Evolutionary conservation across 2,113 vertebrate species (phyloP), one percentile per base, ranked within the genome.

Genomic region (Puntigrus tetrazona): DNA sequence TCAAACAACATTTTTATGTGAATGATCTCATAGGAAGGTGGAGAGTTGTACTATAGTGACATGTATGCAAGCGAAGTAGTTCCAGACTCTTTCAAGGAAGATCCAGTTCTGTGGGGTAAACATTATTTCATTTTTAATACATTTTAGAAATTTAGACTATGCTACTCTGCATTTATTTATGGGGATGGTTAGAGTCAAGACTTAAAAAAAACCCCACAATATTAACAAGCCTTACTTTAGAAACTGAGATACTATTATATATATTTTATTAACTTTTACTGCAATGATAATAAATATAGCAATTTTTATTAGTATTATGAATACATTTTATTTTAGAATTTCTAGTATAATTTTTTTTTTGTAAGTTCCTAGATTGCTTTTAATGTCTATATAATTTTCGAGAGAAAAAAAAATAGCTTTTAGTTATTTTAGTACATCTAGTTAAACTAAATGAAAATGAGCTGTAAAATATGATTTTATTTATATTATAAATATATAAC

Each of bases 41-140:
- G 93, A 20, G 93, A 95, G 63, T 78, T 95, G 70, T 94, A 93
- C 83, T 93, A 91, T 77, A 95, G 94, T 84, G 94, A 95, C 88
- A 92, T 95, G 91, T 94, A 93, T 14, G 90, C 93, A 59, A 94
- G 91, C 87, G 84, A 92, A 84, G 86, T 91, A 2, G 36, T 94
- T 85, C 93, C 93, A 55, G 91, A 94, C 72, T 86, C 91, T 76
- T 89, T 94, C 85, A 94, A 89, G 84, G 69, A 92, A 85, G 93
- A 94, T 83, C 27, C 88, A 78, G 89, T 92, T 83, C 83, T 94
- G 41, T 94, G 92, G 93, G 92, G 93, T 94, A 91, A 87, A 50
- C n/a, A 27, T 22, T 69, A 2, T 69, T 10, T 69, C 4, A 69
- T 36, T 20, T 36, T 20, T 22, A 34, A 34, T 34, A 7, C 29